phyloP scores from a whole-genome alignment of 2,797 vertebrate species.

The Scolopax rusticola region DNA sequence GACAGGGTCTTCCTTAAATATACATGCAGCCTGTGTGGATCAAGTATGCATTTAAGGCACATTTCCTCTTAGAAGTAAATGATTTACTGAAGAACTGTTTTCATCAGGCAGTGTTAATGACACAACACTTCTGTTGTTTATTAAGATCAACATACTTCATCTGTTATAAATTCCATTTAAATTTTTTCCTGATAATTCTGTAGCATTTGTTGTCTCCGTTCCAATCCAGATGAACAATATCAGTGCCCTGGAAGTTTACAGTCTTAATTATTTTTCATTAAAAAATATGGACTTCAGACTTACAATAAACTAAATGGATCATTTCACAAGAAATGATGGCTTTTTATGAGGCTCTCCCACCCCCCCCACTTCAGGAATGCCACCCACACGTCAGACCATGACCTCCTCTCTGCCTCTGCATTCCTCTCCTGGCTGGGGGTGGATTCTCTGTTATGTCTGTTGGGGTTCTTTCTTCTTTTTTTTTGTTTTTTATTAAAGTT shows the following conservation, averaged over 20 bases:
- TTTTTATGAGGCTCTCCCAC: neutral
- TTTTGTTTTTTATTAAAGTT: neutral
- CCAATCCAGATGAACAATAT: neutral
- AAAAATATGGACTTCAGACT: neutral
- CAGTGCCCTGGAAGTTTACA: neutral
- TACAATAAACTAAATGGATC: neutral
- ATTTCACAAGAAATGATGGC: neutral
- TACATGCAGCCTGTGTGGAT: neutral
- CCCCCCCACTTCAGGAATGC: neutral
- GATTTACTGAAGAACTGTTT: neutral
- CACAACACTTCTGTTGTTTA: conserved; percentile 22
- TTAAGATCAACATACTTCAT: neutral
- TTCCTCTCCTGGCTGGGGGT: conserved; percentile 43
- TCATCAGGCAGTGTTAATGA: neutral
- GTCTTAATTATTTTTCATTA: conserved; percentile 7
- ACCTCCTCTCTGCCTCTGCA: conserved; percentile 47
- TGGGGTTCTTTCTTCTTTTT: neutral
- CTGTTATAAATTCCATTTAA: neutral
- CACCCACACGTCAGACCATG: conserved; percentile 3
- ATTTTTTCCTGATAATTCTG: neutral
- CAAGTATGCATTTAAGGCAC: neutral
- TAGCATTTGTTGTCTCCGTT: neutral
- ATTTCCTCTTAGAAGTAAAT: neutral
- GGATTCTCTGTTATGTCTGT: neutral
- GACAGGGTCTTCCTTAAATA: neutral